Percentiles rank a stretch among this genome's conserved stretches.
phyloP scores from a whole-genome alignment of 2,888 invertebrate species.

The Volucella zonaria region DNA sequence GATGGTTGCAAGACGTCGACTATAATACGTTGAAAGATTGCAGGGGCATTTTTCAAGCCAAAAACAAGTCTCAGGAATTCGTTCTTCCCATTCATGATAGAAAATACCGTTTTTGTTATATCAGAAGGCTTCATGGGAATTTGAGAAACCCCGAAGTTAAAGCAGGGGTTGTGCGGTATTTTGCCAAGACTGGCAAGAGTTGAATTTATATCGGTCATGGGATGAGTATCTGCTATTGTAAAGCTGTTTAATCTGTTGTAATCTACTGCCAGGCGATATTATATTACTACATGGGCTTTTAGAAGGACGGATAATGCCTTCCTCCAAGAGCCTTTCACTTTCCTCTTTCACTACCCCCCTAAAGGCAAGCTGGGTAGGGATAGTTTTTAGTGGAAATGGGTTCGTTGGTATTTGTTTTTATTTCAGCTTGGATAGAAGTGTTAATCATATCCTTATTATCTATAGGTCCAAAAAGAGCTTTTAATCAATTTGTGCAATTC shows the following conservation, averaged over 20 bases:
- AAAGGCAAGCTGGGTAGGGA: too few species aligned
- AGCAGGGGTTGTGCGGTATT: slow-evolving; percentile 32
- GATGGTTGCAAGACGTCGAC: slow-evolving; percentile 68
- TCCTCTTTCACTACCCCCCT: too few species aligned
- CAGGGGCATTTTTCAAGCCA: slow-evolving; percentile 21
- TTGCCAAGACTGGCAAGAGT: too few species aligned
- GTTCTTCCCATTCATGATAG: slow-evolving; percentile 64
- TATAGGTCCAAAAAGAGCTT: slow-evolving; percentile 24
- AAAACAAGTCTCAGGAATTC: slow-evolving; percentile 38
- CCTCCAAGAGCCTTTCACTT: too few species aligned
- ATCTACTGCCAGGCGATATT: too few species aligned
- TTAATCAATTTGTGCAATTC: background rate
- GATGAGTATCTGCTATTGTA: too few species aligned
- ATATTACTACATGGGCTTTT: slow-evolving; percentile 21
- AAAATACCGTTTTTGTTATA: slow-evolving; percentile 19
- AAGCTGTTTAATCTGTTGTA: too few species aligned
- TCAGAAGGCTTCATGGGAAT: slow-evolving; percentile 49
- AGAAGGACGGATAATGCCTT: too few species aligned
- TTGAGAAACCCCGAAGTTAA: slow-evolving; percentile 59
- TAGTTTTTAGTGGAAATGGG: too few species aligned
- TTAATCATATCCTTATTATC: slow-evolving; percentile 9
- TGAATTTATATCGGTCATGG: background rate
- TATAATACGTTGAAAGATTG: slow-evolving; percentile 70
- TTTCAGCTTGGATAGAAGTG: slow-evolving; percentile 35
- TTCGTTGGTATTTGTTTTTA: slow-evolving; percentile 65